Evolutionary conservation across 2,113 vertebrate species (phyloP).

Genomic region (Gopherus flavomarginatus): DNA sequence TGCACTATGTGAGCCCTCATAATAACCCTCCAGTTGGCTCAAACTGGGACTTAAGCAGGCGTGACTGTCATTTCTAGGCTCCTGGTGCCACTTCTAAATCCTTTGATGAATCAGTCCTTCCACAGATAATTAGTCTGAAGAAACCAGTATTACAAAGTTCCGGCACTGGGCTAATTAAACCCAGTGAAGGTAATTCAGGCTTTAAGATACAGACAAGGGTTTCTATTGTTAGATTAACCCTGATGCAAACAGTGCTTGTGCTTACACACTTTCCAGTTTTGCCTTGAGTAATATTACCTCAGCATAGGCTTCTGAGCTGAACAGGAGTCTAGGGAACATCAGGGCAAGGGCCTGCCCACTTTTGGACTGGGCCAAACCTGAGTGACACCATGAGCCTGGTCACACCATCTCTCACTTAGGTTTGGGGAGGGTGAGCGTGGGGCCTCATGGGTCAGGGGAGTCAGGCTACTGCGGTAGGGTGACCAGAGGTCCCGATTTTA

Average conservation of each 20-base stretch:
- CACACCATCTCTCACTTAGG: no score
- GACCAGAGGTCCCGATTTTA: no score
- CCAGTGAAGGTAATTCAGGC: neutral
- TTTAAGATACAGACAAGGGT: neutral
- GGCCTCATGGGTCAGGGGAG: no score
- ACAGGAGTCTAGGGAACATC: no score
- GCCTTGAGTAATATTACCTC: neutral
- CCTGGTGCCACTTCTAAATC: neutral
- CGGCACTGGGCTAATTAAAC: slow-evolving; percentile 1
- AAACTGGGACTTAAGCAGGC: neutral
- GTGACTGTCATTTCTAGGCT: neutral
- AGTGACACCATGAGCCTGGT: no score
- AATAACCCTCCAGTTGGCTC: neutral
- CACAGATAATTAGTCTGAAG: neutral
- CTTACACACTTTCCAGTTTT: neutral
- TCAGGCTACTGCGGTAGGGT: no score
- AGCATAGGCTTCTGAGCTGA: neutral
- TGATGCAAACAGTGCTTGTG: neutral
- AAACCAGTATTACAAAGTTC: neutral
- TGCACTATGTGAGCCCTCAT: neutral
- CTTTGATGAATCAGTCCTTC: neutral
- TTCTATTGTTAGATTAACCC: neutral
- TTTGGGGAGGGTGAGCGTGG: no score
- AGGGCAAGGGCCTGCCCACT: no score
- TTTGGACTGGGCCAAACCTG: no score